These are phyloP conservation scores for Aurelia sp. DNA, from an alignment of 30 jellyfish, hydroid and myxozoan genomes.

Conservation along the genomic window DNA sequence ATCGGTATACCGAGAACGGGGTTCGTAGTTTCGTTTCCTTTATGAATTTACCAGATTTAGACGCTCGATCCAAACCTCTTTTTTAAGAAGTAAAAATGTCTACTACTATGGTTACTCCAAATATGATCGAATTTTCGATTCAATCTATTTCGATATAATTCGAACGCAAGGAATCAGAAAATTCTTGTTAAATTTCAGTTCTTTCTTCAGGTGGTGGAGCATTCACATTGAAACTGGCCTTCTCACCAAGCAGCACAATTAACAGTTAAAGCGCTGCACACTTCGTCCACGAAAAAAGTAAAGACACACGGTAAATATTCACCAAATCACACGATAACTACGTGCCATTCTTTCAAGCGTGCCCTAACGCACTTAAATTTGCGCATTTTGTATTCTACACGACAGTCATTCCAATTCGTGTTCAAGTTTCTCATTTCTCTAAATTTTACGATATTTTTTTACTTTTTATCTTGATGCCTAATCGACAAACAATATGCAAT, in stretches of 20 bases:
- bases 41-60: too few relatives aligned
- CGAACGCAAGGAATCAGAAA: too few relatives aligned
- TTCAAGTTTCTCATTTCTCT: constrained; percentile 28
- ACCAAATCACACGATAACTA: not conserved
- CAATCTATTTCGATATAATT: too few relatives aligned
- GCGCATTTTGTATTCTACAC: constrained; percentile 33
- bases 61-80: too few relatives aligned
- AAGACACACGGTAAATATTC: not conserved
- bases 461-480: constrained; percentile 5
- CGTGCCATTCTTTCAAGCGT: constrained; percentile 6
- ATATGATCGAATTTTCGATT: too few relatives aligned
- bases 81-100: too few relatives aligned
- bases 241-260: constrained; percentile 98
- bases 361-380: constrained; percentile 28
- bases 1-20: too few relatives aligned
- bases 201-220: constrained; percentile 94
- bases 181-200: too few relatives aligned
- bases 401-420: not conserved
- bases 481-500: constrained; percentile 6
- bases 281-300: not conserved
- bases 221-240: constrained; percentile 94
- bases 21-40: too few relatives aligned
- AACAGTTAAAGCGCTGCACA: constrained; percentile 68
- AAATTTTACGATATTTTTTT: constrained; percentile 55
- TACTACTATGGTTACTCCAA: too few relatives aligned